Evolutionary conservation across 30 jellyfish, hydroid and myxozoan species (phyloP).

Genomic region (Mastigias papua): DNA sequence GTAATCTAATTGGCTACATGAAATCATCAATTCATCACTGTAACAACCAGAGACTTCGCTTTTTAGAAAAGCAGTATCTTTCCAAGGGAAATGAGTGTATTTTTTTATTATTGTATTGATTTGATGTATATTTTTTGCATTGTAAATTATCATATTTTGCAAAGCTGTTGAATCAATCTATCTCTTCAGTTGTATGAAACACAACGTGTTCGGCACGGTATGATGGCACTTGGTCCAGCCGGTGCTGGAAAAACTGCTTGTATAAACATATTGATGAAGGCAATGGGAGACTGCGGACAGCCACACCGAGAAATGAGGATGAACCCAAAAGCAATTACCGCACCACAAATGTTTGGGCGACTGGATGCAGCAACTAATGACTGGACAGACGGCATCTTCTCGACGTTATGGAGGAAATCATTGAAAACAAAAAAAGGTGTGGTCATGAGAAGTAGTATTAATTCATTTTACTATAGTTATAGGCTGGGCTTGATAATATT

Average conservation of each 20-base stretch:
- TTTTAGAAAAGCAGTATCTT: too few species aligned
- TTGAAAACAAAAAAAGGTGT: slow-evolving; percentile 87
- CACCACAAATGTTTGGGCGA: slow-evolving; percentile 98
- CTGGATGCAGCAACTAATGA: slow-evolving; percentile 97
- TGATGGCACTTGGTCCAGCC: slow-evolving; percentile 98
- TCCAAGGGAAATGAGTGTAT: too few species aligned
- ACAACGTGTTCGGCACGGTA: slow-evolving; percentile 97
- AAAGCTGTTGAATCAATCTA: not conserved
- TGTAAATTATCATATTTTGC: too few species aligned
- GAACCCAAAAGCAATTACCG: slow-evolving; percentile 98
- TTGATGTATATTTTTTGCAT: too few species aligned
- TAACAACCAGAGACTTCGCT: too few species aligned
- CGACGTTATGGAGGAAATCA: slow-evolving; percentile 96
- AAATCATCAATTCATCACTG: too few species aligned
- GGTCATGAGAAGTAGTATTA: too few species aligned
- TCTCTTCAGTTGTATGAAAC: slow-evolving; percentile 81
- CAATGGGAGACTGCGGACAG: slow-evolving; percentile 96
- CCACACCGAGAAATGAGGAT: slow-evolving; percentile 97
- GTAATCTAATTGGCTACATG: too few species aligned
- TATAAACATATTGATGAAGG: slow-evolving; percentile 91
- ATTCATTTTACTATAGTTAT: too few species aligned
- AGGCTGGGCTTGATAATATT: too few species aligned
- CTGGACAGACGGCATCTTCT: slow-evolving; percentile 98
- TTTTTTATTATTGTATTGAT: too few species aligned
- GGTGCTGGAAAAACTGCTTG: slow-evolving; percentile 97